Evolutionary conservation across 35 echinoderm and acorn worm genomes (phyloP).

Genomic region (Eucidaris tribuloides): DNA sequence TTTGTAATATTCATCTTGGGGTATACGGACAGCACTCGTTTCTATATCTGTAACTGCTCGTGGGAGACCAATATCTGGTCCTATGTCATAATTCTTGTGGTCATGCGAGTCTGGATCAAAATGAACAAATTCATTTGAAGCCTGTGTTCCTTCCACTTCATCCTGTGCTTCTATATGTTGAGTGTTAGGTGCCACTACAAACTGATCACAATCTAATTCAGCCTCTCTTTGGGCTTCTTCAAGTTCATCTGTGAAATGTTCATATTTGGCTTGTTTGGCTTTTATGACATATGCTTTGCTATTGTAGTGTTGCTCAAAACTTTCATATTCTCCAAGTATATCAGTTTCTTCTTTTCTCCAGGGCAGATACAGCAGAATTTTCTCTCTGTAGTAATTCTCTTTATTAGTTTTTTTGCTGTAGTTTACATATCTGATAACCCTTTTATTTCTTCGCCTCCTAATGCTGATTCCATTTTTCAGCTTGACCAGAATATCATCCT

Average conservation of each 20-base stretch:
- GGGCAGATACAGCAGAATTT: conserved; percentile 39
- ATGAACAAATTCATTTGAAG: not conserved
- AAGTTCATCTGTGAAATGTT: not conserved
- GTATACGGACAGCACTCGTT: not conserved
- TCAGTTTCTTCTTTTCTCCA: conserved; percentile 22
- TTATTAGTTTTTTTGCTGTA: conserved; percentile 11
- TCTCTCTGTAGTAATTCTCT: conserved; percentile 46
- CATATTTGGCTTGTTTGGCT: not conserved
- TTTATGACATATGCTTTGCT: not conserved
- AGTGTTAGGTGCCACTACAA: conserved; percentile 20
- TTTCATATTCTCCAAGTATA: not conserved
- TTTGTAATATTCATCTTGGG: conserved; percentile 19
- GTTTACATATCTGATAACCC: conserved; percentile 19
- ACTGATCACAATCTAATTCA: not conserved
- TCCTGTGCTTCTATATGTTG: conserved; percentile 16
- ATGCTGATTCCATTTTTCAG: not conserved
- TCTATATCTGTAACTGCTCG: conserved; percentile 2
- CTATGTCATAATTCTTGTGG: conserved; percentile 33
- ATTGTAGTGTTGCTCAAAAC: not conserved
- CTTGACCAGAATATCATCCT: not conserved
- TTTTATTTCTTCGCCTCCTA: not conserved
- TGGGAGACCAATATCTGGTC: conserved; percentile 45
- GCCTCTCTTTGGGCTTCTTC: not conserved
- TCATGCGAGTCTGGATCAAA: not conserved
- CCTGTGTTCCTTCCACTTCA: not conserved